phyloP scores from a whole-genome alignment of 2,888 invertebrate species.

The Bhutanitis thaidina region DNA sequence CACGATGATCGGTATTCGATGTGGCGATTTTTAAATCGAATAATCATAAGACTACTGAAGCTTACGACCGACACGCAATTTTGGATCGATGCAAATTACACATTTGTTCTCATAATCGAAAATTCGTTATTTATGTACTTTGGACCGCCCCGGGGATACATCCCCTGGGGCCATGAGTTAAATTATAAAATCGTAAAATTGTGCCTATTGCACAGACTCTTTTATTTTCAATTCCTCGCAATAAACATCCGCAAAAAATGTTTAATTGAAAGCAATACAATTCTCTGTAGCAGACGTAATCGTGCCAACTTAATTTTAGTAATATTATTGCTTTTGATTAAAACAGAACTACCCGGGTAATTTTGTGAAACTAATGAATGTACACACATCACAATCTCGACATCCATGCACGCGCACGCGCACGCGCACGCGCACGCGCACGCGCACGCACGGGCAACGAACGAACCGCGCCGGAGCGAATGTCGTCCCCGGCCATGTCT shows the following conservation, averaged over 20 bases:
- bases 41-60: conserved; percentile 34
- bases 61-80: conserved; percentile 30
- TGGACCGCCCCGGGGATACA: not conserved
- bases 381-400: not conserved
- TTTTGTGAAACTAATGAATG: not conserved
- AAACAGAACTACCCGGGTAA: conserved; percentile 7
- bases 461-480: not conserved
- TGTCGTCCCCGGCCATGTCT: not conserved
- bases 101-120: not conserved
- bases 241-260: not conserved
- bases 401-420: not conserved
- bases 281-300: not conserved
- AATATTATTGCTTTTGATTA: conserved; percentile 5
- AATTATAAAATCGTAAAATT: too few species aligned
- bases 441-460: too few species aligned
- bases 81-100: not conserved
- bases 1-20: conserved; percentile 32
- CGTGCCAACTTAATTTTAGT: not conserved
- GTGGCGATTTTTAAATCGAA: conserved; percentile 24
- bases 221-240: not conserved
- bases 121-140: conserved; percentile 1
- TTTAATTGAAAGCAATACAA: not conserved
- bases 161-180: not conserved
- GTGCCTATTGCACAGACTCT: not conserved
- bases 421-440: too few species aligned